Percentiles rank a stretch among this genome's conserved stretches.
These are phyloP conservation scores for Ectemnius continuus DNA, from an alignment of 2,888 invertebrate genomes.

Conservation along the genomic window DNA sequence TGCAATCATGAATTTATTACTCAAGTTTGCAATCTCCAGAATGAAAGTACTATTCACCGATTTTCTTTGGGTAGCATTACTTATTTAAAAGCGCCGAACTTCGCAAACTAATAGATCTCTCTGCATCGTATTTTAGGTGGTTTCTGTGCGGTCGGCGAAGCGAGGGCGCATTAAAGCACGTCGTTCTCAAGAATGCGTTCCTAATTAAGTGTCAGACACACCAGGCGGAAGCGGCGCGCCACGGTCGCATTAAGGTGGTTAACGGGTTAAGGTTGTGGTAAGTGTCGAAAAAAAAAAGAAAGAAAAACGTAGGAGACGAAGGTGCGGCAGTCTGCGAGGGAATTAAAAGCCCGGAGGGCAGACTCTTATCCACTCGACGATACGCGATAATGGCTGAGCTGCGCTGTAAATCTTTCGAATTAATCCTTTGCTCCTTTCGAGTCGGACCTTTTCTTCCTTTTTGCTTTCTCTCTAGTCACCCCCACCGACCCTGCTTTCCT, in stretches of 20 bases:
- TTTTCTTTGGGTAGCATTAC: conserved; percentile 8
- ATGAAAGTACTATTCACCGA: too few relatives aligned
- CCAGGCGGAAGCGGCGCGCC: conserved; percentile 56
- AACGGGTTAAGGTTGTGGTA: conserved; percentile 58
- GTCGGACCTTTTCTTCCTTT: conserved; percentile 31
- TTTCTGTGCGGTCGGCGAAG: background rate
- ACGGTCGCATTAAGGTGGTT: conserved; percentile 61
- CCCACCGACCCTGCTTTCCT: conserved; percentile 5
- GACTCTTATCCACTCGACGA: conserved; percentile 63
- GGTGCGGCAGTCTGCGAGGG: conserved; percentile 52
- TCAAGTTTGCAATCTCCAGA: too few relatives aligned
- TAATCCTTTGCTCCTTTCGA: conserved; percentile 52
- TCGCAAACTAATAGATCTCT: background rate
- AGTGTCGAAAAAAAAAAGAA: conserved; percentile 49
- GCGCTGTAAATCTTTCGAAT: conserved; percentile 64
- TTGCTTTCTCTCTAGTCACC: conserved; percentile 17
- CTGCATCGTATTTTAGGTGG: too few relatives aligned
- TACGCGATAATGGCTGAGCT: conserved; percentile 63
- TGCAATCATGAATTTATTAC: too few relatives aligned
- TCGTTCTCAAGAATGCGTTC: conserved; percentile 53
- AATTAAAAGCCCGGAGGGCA: conserved; percentile 63
- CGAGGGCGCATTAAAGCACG: conserved; percentile 41
- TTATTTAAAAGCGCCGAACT: conserved; percentile 66
- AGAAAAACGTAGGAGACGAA: conserved; percentile 31
- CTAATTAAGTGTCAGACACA: conserved; percentile 64